phyloP scores from a whole-genome alignment of 30 jellyfish, hydroid and myxozoan species.

The Nemopilema nomurai region DNA sequence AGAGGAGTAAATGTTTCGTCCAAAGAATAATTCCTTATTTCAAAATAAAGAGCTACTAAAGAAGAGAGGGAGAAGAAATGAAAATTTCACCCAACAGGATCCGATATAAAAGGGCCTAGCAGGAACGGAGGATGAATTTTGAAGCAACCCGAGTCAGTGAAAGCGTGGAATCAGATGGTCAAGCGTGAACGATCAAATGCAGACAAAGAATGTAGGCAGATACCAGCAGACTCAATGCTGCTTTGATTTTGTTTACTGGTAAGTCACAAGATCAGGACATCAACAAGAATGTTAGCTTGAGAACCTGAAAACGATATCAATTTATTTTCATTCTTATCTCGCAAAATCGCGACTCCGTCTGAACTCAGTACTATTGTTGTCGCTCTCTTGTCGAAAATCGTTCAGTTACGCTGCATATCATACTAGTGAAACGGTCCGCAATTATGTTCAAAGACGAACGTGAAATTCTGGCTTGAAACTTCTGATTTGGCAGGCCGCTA shows the following conservation, averaged over 20 bases:
- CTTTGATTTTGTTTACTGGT: constrained; percentile 12
- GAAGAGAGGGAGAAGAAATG: too few relatives aligned
- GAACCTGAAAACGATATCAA: neutral
- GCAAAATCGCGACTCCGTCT: neutral
- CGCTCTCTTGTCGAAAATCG: too few relatives aligned
- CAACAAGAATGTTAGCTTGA: neutral
- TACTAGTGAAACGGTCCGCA: too few relatives aligned
- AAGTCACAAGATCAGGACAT: constrained; percentile 20
- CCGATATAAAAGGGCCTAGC: neutral
- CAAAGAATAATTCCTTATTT: too few relatives aligned
- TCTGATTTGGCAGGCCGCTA: too few relatives aligned
- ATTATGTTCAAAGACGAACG: too few relatives aligned
- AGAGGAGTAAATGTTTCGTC: too few relatives aligned
- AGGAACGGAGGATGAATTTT: neutral
- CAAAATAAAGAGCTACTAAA: too few relatives aligned
- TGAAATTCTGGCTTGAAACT: too few relatives aligned
- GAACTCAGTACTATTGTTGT: neutral
- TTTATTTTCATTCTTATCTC: neutral
- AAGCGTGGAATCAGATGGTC: constrained; percentile 39
- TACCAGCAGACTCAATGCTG: constrained; percentile 21
- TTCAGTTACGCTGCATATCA: too few relatives aligned
- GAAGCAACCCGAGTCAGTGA: neutral
- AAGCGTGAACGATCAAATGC: constrained; percentile 24
- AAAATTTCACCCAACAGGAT: too few relatives aligned
- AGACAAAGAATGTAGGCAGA: neutral